These are phyloP conservation scores for Theristicus caerulescens DNA, from an alignment of 2,113 vertebrate genomes.

Conservation along the genomic window DNA sequence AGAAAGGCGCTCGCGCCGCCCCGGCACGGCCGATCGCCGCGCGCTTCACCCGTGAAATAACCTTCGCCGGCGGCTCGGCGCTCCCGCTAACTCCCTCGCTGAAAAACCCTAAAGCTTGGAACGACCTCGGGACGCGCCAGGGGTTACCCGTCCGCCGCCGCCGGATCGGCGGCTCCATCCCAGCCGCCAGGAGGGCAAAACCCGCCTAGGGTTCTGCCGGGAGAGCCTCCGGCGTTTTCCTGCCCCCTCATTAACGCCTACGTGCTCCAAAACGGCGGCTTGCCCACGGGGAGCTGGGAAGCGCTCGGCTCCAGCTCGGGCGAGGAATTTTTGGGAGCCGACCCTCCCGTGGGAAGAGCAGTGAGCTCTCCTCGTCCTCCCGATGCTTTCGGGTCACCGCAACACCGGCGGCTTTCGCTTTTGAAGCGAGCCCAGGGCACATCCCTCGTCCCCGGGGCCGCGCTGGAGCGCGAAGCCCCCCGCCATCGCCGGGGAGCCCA, in stretches of 20 bases:
- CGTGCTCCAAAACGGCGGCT: rapidly evolving
- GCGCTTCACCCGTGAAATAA: background rate
- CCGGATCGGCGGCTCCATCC: background rate
- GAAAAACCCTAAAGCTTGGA: background rate
- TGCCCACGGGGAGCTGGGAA: background rate
- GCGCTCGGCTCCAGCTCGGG: rapidly evolving
- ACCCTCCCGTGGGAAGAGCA: background rate
- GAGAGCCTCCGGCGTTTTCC: background rate
- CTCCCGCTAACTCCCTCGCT: background rate
- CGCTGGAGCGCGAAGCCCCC: background rate
- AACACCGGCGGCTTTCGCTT: no score
- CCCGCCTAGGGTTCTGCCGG: background rate
- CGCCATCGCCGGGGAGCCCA: background rate
- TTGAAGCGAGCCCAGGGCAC: no score
- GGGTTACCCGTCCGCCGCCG: rapidly evolving
- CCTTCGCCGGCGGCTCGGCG: rapidly evolving
- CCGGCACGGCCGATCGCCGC: background rate
- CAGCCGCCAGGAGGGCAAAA: background rate
- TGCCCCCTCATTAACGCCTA: background rate
- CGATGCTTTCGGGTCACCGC: rapidly evolving
- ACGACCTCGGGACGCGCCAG: rapidly evolving
- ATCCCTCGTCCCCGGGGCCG: rapidly evolving
- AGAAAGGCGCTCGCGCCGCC: background rate
- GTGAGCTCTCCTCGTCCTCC: rapidly evolving
- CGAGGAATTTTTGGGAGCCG: background rate